Evolutionary conservation across 2,888 invertebrate species (phyloP), one percentile per base, ranked within the genome.

Genomic region (Adineta ricciae): DNA sequence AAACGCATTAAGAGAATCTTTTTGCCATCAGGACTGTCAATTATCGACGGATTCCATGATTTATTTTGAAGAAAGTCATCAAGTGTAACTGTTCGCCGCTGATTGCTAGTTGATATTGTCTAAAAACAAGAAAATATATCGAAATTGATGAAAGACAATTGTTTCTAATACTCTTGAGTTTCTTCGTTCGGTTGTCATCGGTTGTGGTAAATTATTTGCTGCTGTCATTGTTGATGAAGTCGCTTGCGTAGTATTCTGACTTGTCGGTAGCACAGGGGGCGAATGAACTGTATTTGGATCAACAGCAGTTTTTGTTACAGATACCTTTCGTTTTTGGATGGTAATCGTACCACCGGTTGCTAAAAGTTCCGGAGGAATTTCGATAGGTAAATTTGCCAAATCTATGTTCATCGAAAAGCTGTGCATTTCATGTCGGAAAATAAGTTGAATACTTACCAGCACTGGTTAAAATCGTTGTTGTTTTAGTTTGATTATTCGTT

Each of bases 61-160:
- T n/a, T 78, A 78, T 78, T 78, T 78, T 78, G 41, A 19, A 78
- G 78, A 78, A 78, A 78, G 38, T 78, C 78, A 24, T 41, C 78
- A 38, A 78, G n/a, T 78, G 78, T 78, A 78, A 78, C 24, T 19
- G 2, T 41, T 7, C 19, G 41, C 3, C 41, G 9, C 19, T 32
- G 64, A 64, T 64, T 64, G 41, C 1, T 24, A 78, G 16, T 38
- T 78, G 41, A 1, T 41, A 11, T 24, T 1, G 41, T 3, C 78
- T 78, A 78, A n/a, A 78, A 36, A 38, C 4, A 73, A 73, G 24
- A 32, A n/a, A 27, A 1, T n/a, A n/a, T 16, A 16, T 14, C 0
- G 14, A 16, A 32, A 11, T 16, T 2, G 32, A 14, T 16, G 5
- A 14, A 32, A 46, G n/a, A 46, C 14, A 19, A 36, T 36, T 64